Evolutionary conservation across 2,888 invertebrate genomes (phyloP).

Genomic region (Oscheius onirici): DNA sequence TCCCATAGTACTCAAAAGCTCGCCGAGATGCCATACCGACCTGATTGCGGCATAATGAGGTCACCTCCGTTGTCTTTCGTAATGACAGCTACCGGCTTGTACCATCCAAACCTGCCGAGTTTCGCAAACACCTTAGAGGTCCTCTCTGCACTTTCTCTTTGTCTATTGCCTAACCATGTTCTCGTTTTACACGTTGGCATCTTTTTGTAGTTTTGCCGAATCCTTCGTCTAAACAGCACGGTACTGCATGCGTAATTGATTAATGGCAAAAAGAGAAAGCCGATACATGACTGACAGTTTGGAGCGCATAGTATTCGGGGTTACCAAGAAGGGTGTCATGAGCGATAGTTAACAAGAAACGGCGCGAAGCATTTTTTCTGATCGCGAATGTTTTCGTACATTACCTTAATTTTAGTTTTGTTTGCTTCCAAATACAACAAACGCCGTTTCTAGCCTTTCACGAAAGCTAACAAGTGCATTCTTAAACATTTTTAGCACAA

Average conservation of each 20-base stretch:
- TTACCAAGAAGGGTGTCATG: no score
- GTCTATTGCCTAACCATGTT: neutral
- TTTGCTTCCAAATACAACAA: no score
- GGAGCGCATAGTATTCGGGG: neutral
- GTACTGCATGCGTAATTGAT: constrained; percentile 21
- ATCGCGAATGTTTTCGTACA: no score
- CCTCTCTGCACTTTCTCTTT: neutral
- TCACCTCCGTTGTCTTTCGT: constrained; percentile 14
- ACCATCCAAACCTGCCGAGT: neutral
- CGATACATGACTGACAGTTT: constrained; percentile 9
- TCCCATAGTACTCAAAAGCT: constrained; percentile 9
- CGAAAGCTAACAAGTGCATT: no score
- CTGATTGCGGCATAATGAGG: constrained; percentile 9
- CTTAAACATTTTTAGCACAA: no score
- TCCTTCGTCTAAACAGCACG: neutral
- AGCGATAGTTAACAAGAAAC: no score
- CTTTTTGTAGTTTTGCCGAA: neutral
- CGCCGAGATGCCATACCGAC: neutral
- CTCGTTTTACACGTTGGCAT: neutral
- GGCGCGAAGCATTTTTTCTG: no score
- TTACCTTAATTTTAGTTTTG: no score
- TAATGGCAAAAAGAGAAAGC: constrained; percentile 10
- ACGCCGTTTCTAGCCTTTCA: no score
- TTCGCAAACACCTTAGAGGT: constrained; percentile 10
- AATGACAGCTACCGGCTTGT: constrained; percentile 17